Evolutionary conservation across 2,113 vertebrate genomes (phyloP), one percentile per base, ranked within the genome.

Genomic region (Pyxicephalus adspersus): DNA sequence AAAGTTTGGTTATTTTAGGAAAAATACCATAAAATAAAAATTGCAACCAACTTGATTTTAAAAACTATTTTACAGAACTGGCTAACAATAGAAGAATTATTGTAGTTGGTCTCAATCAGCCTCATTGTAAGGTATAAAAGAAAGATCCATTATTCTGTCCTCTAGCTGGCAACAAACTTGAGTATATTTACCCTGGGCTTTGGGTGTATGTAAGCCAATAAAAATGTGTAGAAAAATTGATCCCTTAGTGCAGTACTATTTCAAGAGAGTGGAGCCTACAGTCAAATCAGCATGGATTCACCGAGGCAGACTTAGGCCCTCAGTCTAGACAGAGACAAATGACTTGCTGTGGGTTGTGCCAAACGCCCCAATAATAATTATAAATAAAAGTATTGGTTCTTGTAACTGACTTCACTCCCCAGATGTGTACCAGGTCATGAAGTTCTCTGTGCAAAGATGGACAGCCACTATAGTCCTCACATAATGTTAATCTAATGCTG

Each of bases 381-480:
- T 31, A 22, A 23, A 58, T 73, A 34, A 73, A 73, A 55, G 20
- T 6, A 58, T 55, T 3, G 11, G 1, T 31, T 38, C 71, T 23
- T 60, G 54, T 60, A 74, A 74, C 52, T 57, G 70, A 73, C 70
- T 73, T 5, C n/a, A 28, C 4, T 17, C 8, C 52, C 1, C 15
- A 54, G 1, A 16, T 28, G 55, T 28, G 52, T 55, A 55, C 23
- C 68, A 72, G 26, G 8, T 20, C 9, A 45, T 8, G 15, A 25
- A 3, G 67, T 50, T 54, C 38, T 22, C 17, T 72, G 68, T 72
- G 68, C 50, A 72, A 58, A 31, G 52, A 17, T n/a, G 22, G 28
- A 20, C 52, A 31, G 70, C 19, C 25, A 38, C 71, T 54, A 20
- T 25, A 58, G 54, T 20, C 54, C 54, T 58, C 55, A 3, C n/a